These are phyloP conservation scores for Tipula helvola DNA, from an alignment of 2,888 invertebrate genomes.

Conservation along the genomic window DNA sequence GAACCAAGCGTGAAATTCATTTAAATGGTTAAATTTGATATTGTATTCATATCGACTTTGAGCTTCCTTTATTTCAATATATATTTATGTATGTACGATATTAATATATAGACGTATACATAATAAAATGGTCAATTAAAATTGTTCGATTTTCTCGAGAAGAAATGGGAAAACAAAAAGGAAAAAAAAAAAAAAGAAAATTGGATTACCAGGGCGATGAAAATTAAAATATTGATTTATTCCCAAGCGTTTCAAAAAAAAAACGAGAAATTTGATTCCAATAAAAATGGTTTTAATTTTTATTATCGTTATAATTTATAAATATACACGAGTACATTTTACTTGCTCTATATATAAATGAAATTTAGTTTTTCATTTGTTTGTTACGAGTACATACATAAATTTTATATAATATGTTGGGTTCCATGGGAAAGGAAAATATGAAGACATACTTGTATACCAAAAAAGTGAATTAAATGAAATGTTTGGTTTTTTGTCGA, in stretches of 20 bases:
- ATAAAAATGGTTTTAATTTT: not conserved
- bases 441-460: not conserved
- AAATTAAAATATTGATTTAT: conserved; percentile 4
- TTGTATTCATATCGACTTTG: not conserved
- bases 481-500: not conserved
- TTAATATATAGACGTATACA: not conserved
- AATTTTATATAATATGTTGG: not conserved
- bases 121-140: conserved; percentile 4
- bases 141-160: not conserved
- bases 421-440: not conserved
- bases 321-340: not conserved
- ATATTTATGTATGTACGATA: not conserved
- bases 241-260: not conserved
- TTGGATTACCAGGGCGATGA: not conserved
- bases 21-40: not conserved
- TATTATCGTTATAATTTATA: not conserved
- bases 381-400: not conserved
- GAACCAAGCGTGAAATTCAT: not conserved
- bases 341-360: not conserved
- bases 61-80: not conserved
- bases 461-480: not conserved
- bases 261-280: not conserved
- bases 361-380: not conserved
- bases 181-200: not conserved
- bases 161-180: not conserved